Percentiles rank a stretch among this genome's conserved stretches.
Evolutionary conservation across 2,113 vertebrate genomes (phyloP).

Genomic region (Gymnocephalus cernua): DNA sequence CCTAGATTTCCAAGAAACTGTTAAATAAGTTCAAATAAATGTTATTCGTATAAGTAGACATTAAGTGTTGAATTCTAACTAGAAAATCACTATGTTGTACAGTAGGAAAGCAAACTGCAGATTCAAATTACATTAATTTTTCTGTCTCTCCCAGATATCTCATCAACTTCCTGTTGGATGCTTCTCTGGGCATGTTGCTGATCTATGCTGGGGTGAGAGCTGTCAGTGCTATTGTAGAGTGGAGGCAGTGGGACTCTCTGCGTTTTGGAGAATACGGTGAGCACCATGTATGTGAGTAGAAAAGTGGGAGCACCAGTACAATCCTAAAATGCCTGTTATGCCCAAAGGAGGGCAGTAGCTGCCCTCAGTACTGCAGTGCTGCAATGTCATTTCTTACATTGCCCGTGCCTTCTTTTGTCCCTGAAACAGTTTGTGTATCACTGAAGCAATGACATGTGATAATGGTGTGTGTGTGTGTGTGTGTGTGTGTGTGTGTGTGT

Average conservation of each 20-base stretch:
- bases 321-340: conserved; percentile 17
- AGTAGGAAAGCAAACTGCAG: not conserved
- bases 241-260: conserved; percentile 97
- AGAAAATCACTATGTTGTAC: too few relatives aligned
- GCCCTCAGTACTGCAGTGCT: not conserved
- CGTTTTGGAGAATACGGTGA: conserved; percentile 99
- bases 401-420: not conserved
- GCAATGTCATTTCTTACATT: conserved; percentile 7
- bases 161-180: conserved; percentile 98
- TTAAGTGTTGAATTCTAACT: not conserved
- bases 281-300: conserved; percentile 1
- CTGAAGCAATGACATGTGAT: conserved; percentile 14
- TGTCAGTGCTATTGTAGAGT: conserved; percentile 93
- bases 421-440: conserved; percentile 13
- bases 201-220: conserved; percentile 94
- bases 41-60: not conserved
- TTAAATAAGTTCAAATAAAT: not conserved
- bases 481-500: conserved; percentile 37
- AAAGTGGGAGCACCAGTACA: not conserved
- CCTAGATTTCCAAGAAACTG: not conserved
- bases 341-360: conserved; percentile 67
- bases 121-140: not conserved
- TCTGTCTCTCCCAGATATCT: conserved; percentile 89
- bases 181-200: conserved; percentile 96
- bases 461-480: conserved; percentile 6